Evolutionary conservation across 2,113 vertebrate species (phyloP).

Genomic region (Rallus limicola): DNA sequence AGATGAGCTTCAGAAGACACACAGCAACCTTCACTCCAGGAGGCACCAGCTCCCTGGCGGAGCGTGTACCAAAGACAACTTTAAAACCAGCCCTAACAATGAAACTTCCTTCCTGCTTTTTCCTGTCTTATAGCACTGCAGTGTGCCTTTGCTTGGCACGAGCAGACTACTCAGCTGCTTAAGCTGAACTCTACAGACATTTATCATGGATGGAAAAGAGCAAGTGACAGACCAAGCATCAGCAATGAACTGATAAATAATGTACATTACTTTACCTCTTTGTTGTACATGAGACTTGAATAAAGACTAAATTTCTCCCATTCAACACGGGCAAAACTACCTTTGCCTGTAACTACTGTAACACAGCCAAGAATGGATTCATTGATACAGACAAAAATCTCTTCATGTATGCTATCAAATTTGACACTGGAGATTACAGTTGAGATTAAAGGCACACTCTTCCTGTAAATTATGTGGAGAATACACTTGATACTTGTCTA

Average conservation of each 20-base stretch:
- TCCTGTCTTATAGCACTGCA: neutral
- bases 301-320: neutral
- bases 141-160: neutral
- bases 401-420: neutral
- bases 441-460: neutral
- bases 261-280: neutral
- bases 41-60: rapidly evolving
- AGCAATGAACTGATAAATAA: neutral
- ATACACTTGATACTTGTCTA: neutral
- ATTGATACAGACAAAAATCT: neutral
- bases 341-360: neutral
- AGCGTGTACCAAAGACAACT: rapidly evolving
- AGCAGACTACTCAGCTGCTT: neutral
- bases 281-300: neutral
- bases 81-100: neutral
- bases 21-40: neutral
- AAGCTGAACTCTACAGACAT: neutral
- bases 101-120: neutral
- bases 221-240: neutral
- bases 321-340: neutral
- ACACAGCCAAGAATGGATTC: neutral
- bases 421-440: neutral
- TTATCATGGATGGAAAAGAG: neutral
- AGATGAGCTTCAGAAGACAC: neutral
- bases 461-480: neutral